phyloP scores from a whole-genome alignment of 2,797 vertebrate genomes.

The Acestrorhynchus altus region DNA sequence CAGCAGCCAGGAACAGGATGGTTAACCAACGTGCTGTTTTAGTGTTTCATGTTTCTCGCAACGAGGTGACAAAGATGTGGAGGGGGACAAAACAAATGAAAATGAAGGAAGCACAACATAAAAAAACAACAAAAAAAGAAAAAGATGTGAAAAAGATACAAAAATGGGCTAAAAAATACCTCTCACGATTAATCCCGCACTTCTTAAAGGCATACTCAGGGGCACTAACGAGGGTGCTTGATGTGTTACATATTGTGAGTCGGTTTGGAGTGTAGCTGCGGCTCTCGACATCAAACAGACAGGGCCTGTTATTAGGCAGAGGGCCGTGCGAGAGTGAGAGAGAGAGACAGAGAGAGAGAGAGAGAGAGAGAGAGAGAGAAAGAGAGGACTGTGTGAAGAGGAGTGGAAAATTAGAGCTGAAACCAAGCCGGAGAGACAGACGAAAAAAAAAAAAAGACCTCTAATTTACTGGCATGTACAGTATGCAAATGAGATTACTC shows the following conservation, averaged over 20 bases:
- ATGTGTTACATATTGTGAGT: slow-evolving; percentile 93
- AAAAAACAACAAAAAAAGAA: slow-evolving; percentile 52
- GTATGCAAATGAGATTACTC: slow-evolving; percentile 99
- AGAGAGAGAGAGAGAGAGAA: too few relatives aligned
- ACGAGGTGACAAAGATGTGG: slow-evolving; percentile 18
- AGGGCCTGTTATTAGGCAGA: slow-evolving; percentile 89
- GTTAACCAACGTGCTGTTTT: slow-evolving; percentile 16
- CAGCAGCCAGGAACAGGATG: neutral
- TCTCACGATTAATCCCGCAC: slow-evolving; percentile 83
- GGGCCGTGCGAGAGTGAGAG: slow-evolving; percentile 82
- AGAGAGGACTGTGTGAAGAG: neutral
- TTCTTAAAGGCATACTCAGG: slow-evolving; percentile 90
- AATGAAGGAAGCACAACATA: neutral
- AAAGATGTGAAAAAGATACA: slow-evolving; percentile 9
- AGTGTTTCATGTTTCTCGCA: slow-evolving; percentile 35
- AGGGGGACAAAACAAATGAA: neutral
- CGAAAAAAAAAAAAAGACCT: slow-evolving; percentile 76
- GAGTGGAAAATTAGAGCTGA: neutral
- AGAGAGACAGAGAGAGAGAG: slow-evolving; percentile 72
- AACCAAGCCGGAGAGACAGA: slow-evolving; percentile 52
- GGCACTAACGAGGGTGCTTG: slow-evolving; percentile 92
- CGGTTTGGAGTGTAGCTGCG: slow-evolving; percentile 87
- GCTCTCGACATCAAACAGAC: slow-evolving; percentile 96
- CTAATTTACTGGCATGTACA: slow-evolving; percentile 99
- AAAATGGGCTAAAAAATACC: slow-evolving; percentile 13